Evolutionary conservation across 2,888 invertebrate species (phyloP).

Genomic region (Machimus rusticus): DNA sequence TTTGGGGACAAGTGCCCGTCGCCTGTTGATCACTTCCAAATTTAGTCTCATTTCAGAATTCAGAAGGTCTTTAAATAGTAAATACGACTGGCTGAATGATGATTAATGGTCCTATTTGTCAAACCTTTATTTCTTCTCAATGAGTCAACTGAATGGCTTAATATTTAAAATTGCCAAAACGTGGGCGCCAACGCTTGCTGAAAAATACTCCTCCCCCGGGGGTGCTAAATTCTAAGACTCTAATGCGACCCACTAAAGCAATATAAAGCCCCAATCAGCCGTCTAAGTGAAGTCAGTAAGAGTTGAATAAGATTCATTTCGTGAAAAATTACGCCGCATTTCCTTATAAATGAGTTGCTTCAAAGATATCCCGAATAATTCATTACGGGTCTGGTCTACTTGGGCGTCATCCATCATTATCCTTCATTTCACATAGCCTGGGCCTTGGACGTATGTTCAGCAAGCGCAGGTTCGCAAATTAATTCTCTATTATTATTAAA

Average conservation of each 20-base stretch:
- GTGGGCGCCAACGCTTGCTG: background rate
- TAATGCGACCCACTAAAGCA: background rate
- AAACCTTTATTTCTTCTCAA: background rate
- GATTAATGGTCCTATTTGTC: background rate
- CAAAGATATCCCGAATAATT: background rate
- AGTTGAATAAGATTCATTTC: background rate
- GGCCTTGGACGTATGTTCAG: background rate
- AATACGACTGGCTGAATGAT: background rate
- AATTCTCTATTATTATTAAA: background rate
- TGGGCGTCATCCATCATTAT: background rate
- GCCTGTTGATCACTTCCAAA: background rate
- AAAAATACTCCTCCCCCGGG: background rate
- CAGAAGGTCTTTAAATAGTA: background rate
- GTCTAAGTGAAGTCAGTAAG: background rate
- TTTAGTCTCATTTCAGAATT: background rate
- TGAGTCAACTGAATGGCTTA: background rate
- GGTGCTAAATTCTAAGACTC: background rate
- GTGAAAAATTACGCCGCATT: background rate
- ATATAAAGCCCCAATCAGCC: background rate
- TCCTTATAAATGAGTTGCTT: background rate
- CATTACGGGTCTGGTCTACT: background rate
- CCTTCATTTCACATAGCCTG: background rate
- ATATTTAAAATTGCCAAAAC: background rate
- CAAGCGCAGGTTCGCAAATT: background rate
- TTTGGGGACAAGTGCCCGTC: background rate